Evolutionary conservation across 23 tunicate genomes (phyloP).

Genomic region (Styela plicata): DNA sequence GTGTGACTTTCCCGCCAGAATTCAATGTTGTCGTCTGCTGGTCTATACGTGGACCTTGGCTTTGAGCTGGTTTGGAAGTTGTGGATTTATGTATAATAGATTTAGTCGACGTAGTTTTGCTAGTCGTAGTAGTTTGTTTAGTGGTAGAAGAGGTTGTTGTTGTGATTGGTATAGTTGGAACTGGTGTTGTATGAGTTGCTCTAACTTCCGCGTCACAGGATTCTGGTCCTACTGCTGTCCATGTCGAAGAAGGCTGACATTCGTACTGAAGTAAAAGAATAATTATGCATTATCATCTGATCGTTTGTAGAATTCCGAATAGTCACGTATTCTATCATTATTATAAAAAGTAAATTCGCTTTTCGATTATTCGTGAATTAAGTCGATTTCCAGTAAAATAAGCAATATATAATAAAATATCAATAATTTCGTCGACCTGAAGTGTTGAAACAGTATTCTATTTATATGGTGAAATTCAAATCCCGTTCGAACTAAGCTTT

Average conservation of each 20-base stretch:
- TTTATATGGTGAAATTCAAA: no score
- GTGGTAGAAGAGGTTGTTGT: neutral
- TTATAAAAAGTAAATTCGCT: no score
- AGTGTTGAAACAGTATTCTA: no score
- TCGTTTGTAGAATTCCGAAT: neutral
- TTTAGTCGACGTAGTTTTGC: neutral
- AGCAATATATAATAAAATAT: no score
- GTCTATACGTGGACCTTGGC: neutral
- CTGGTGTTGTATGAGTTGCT: neutral
- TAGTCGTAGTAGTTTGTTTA: neutral
- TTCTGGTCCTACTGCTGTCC: neutral
- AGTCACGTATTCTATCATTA: neutral
- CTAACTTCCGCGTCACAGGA: neutral
- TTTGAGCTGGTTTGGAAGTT: neutral
- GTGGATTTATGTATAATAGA: neutral
- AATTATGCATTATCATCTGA: no score
- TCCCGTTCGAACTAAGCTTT: no score
- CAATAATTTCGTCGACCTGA: no score
- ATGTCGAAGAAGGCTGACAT: neutral
- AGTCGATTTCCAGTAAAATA: no score
- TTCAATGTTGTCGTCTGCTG: neutral
- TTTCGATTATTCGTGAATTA: no score
- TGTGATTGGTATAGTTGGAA: neutral
- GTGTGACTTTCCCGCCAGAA: neutral
- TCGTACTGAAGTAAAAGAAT: neutral